Base-by-base conservation (phyloP, 1,140 invertebrate genomes). In the Drosophila athabasca region DNA sequence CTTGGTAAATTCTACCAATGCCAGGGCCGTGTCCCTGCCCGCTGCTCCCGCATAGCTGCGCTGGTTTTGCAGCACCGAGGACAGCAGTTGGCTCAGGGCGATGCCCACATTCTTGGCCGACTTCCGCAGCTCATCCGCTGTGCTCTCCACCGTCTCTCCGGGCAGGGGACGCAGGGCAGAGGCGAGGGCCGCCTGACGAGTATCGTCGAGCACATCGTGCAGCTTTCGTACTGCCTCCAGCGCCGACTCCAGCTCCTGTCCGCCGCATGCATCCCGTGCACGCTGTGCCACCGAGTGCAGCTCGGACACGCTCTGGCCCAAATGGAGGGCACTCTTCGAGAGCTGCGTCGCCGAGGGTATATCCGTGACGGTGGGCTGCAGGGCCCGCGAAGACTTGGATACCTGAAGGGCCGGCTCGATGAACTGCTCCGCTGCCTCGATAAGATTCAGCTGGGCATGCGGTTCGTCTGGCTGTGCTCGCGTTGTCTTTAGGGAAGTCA, bases 341-440 rank as follows among this genome's bases (percentile, higher is more conserved):
- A 94, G 90, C 77, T 96, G 95, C 35, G 96, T 93, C 2, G 95
- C 95, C 0, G 96, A 94, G 0, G 95, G 93, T 62, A 96, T 95
- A 87, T 99, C 97, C 0, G 93, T 93, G 1, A 99, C 95, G 0
- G 97, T 98, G 0, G 97, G 97, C 13, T 98, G 92, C 6, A 97
- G 95, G 5, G 96, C 95, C 77, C 97, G 94, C 0, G 96, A 95
- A 0, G 97, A 94, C 76, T 95, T 94, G 0, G 97, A 94, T 58
- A 98, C 94, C 64, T 94, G 93, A 5, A 93, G 93, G 51, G 93
- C 95, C 19, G 94, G 95, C 92, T 94, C 90, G 11, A 98, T 92
- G 90, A 98, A 97, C 53, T 96, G 95, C 88, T 98, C 96, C 7
- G 96, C 95, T 3, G 96, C 95, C 73, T 97, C 96, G 72, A 98